A percentile compares a stretch with the other conserved stretches of the same genome.
These are phyloP conservation scores for Tamias sibiricus DNA, from an alignment of 2,113 vertebrate genomes.

Conservation along the genomic window DNA sequence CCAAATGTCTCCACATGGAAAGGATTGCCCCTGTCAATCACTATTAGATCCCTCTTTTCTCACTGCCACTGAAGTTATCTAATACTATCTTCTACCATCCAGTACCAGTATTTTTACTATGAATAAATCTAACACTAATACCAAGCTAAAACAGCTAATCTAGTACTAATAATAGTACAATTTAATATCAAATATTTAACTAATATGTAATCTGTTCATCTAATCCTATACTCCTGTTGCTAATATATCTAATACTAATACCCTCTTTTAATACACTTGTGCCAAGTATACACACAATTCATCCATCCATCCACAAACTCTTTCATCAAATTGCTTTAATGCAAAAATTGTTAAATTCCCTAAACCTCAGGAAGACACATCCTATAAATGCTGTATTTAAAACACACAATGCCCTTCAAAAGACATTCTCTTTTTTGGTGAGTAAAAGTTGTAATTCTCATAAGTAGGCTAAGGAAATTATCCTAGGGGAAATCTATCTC, in stretches of 20 bases:
- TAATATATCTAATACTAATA: neutral
- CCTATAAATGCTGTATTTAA: neutral
- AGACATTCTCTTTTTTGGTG: neutral
- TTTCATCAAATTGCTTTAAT: neutral
- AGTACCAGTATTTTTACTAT: neutral
- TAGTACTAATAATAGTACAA: neutral
- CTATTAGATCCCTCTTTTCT: neutral
- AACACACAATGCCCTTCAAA: neutral
- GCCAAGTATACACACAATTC: neutral
- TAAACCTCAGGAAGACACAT: neutral
- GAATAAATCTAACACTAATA: no score
- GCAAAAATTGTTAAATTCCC: neutral
- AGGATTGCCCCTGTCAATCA: neutral
- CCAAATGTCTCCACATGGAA: neutral
- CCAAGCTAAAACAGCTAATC: neutral
- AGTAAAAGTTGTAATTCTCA: neutral
- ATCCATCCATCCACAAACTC: neutral
- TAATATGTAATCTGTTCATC: neutral
- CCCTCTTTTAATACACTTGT: neutral
- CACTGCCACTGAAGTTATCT: neutral
- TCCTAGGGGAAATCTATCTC: neutral
- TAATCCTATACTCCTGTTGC: neutral
- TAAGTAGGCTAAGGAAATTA: neutral
- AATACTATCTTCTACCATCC: neutral
- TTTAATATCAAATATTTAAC: neutral